Conservation (phyloP, 2,113 vertebrate species). For the Atrichornis clamosus region DNA sequence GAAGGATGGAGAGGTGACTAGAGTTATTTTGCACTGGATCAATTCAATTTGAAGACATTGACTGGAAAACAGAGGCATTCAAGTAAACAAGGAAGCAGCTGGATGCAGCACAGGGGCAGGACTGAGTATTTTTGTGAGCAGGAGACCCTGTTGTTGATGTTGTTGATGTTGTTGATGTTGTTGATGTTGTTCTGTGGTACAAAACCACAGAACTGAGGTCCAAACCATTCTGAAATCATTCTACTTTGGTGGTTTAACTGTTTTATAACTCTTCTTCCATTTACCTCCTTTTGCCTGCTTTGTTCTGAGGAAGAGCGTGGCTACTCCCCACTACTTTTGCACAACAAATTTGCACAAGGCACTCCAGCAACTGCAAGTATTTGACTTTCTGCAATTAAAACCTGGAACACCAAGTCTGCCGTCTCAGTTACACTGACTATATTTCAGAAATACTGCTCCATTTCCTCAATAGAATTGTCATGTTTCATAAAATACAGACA, state of each 20-base stretch:
- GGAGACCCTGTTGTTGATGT: neutral
- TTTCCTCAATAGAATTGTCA: conserved; percentile 29
- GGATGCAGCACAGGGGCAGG: neutral
- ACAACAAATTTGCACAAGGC: neutral
- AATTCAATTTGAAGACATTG: neutral
- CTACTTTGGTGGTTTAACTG: neutral
- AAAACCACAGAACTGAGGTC: neutral
- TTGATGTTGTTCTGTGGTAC: no score
- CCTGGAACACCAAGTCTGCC: neutral
- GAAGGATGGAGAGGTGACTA: neutral
- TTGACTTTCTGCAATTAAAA: neutral
- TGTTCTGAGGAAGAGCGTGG: neutral
- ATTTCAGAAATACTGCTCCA: neutral
- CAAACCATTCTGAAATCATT: neutral
- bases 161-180: no score
- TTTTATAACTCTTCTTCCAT: neutral
- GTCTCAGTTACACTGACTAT: neutral
- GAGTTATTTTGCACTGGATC: neutral
- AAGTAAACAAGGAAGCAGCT: neutral
- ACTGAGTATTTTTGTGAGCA: neutral
- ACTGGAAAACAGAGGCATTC: neutral
- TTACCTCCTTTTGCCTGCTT: neutral
- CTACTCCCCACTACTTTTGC: neutral
- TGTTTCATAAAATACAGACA: conserved; percentile 25
- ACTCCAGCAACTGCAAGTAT: neutral